Conservation (phyloP, 1,140 invertebrate species). For the Tetramorium parvispinum region DNA sequence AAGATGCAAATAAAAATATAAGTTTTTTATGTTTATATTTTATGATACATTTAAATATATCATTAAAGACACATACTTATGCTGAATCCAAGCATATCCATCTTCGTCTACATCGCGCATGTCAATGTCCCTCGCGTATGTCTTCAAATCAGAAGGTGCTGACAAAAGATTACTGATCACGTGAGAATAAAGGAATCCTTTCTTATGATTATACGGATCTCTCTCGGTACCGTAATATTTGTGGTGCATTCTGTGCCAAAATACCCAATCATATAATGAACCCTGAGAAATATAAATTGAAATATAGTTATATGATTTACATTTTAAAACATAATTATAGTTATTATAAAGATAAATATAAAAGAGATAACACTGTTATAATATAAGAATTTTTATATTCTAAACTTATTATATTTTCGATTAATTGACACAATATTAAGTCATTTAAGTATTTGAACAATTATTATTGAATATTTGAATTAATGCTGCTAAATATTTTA, state of each 20-base stretch:
- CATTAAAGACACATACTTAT: constrained; percentile 86
- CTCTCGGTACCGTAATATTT: constrained; percentile 94
- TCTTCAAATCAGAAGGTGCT: constrained; percentile 90
- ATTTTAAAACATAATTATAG: background rate
- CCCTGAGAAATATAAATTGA: constrained; percentile 86
- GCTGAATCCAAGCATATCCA: constrained; percentile 94
- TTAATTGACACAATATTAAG: background rate
- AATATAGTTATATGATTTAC: background rate
- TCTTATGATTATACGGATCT: constrained; percentile 95
- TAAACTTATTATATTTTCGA: background rate
- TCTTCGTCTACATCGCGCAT: constrained; percentile 94
- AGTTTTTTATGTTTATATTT: background rate
- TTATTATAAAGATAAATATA: background rate
- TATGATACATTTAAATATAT: background rate
- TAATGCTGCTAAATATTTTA: background rate
- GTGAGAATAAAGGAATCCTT: constrained; percentile 95
- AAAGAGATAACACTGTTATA: background rate
- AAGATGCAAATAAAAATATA: background rate
- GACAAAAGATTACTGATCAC: constrained; percentile 89
- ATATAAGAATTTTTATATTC: background rate
- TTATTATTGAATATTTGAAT: background rate
- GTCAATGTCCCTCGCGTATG: constrained; percentile 91
- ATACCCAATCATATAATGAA: constrained; percentile 91
- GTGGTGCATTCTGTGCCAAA: constrained; percentile 96
- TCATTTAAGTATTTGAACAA: background rate